Percentiles rank a stretch among this genome's conserved stretches.
phyloP scores from a whole-genome alignment of 2,797 vertebrate genomes.

The Vultur gryphus region DNA sequence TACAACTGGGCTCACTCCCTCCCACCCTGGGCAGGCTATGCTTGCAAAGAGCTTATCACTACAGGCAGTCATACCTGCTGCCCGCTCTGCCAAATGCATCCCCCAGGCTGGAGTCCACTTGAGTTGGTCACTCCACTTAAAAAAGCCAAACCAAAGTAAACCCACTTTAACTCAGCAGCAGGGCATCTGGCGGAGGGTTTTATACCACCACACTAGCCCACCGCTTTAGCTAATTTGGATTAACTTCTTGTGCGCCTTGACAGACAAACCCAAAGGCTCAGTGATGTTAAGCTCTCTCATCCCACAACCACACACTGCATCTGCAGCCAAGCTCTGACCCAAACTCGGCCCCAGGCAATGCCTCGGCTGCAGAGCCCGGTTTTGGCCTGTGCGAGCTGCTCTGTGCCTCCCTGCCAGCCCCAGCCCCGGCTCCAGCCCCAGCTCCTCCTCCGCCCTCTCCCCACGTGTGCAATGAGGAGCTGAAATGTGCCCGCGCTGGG shows the following conservation, averaged over 20 bases:
- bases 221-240: background rate
- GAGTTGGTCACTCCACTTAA: background rate
- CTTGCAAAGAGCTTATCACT: background rate
- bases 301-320: background rate
- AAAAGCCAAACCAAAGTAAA: background rate
- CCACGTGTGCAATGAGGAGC: rapidly evolving
- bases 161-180: background rate
- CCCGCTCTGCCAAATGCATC: background rate
- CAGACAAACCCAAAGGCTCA: background rate
- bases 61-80: background rate
- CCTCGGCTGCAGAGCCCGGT: background rate
- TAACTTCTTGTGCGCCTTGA: background rate
- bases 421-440: background rate
- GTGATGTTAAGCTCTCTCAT: background rate
- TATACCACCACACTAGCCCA: background rate
- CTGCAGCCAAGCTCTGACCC: background rate
- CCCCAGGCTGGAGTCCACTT: background rate
- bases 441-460: background rate
- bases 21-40: background rate
- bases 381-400: background rate
- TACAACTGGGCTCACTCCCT: background rate
- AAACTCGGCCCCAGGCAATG: background rate
- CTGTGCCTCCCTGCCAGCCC: background rate
- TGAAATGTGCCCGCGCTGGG: background rate
- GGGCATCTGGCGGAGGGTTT: background rate